Percentiles rank a stretch among this genome's conserved stretches.
These are phyloP conservation scores for Xanthorhoe designata DNA, from an alignment of 2,888 invertebrate genomes.

Conservation along the genomic window DNA sequence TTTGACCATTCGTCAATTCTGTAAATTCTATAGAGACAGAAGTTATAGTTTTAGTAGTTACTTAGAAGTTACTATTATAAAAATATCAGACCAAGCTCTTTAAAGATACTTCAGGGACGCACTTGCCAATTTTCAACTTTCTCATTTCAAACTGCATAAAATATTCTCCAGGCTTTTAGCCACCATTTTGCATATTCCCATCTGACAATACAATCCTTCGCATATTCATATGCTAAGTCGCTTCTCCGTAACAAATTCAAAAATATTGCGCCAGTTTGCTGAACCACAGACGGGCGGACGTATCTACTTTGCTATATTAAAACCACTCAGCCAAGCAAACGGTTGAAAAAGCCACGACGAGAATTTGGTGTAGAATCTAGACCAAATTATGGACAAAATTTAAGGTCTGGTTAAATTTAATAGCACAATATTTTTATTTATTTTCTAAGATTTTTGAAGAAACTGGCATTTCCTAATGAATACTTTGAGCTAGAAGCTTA, in stretches of 20 bases:
- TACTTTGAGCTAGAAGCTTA: no score
- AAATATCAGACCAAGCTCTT: not conserved
- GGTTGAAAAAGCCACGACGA: slow-evolving; percentile 45
- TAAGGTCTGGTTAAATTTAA: not conserved
- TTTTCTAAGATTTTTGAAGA: no score
- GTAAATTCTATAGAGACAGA: no score
- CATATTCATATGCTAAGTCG: slow-evolving; percentile 53
- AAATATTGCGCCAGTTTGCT: slow-evolving; percentile 51
- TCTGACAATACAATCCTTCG: slow-evolving; percentile 38
- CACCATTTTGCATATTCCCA: slow-evolving; percentile 38
- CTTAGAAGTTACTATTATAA: not conserved
- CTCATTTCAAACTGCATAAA: slow-evolving; percentile 14
- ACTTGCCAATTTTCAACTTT: slow-evolving; percentile 3
- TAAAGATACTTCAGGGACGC: not conserved
- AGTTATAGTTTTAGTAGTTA: no score
- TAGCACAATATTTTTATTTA: not conserved
- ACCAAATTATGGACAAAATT: slow-evolving; percentile 12
- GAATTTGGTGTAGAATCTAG: slow-evolving; percentile 19
- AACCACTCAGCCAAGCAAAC: slow-evolving; percentile 56
- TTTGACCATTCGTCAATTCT: no score
- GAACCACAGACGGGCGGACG: slow-evolving; percentile 40
- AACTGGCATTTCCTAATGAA: no score
- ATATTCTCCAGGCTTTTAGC: slow-evolving; percentile 21
- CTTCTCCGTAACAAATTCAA: slow-evolving; percentile 54
- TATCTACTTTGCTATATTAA: slow-evolving; percentile 64